Percentiles rank a stretch among this genome's conserved stretches.
These are phyloP conservation scores for Chondrilla cf. caribensis DNA, from an alignment of 37 sponge, comb jelly and placozoan species.

Conservation along the genomic window DNA sequence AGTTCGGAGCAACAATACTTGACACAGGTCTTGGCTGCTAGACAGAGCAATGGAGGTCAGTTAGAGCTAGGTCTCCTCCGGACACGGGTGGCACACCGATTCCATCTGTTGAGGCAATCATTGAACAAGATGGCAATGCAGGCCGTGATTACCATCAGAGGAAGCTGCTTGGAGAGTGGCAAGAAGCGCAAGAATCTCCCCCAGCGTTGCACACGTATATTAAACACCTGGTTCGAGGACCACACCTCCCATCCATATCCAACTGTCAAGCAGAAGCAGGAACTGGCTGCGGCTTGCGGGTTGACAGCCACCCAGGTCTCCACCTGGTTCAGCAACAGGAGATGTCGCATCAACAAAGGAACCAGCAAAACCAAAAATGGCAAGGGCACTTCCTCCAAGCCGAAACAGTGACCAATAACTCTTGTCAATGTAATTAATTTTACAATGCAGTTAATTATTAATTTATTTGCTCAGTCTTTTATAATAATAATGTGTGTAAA, in stretches of 20 bases:
- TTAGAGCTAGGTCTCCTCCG: slow-evolving; percentile 6
- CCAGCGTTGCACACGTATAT: slow-evolving; percentile 26
- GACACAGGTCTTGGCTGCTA: neutral
- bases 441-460: neutral
- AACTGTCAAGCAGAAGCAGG: slow-evolving; percentile 29
- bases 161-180: slow-evolving; percentile 1
- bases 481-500: neutral
- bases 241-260: slow-evolving; percentile 55
- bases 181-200: slow-evolving; percentile 18
- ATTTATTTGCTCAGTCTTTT: neutral
- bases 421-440: neutral
- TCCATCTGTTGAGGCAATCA: neutral
- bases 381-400: neutral
- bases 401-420: neutral
- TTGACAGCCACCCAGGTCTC: slow-evolving; percentile 54
- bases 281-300: slow-evolving; percentile 38
- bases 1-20: slow-evolving; percentile 8
- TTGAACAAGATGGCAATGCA: slow-evolving; percentile 29
- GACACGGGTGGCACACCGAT: slow-evolving; percentile 2
- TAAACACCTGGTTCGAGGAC: slow-evolving; percentile 38
- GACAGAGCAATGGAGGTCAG: neutral
- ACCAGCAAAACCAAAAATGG: neutral
- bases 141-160: slow-evolving; percentile 19
- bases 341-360: slow-evolving; percentile 26
- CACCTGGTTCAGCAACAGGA: slow-evolving; percentile 48